phyloP scores from a whole-genome alignment of 2,797 vertebrate genomes.

The Luscinia megarhynchos region DNA sequence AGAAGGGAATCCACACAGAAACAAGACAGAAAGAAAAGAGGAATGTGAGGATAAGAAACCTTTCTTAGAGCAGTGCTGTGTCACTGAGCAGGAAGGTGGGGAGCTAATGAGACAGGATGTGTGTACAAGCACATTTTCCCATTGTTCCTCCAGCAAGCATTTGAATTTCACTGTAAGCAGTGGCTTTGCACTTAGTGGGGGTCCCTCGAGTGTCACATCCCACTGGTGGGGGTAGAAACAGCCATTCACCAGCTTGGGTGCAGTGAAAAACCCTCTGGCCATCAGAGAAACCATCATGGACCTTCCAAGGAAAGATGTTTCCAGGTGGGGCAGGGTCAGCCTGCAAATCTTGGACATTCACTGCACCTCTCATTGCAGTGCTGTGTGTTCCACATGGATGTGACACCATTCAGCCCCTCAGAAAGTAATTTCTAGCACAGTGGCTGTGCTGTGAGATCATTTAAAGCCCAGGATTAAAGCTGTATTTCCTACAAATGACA shows the following conservation, averaged over 20 bases:
- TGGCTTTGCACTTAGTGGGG: not conserved
- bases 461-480: not conserved
- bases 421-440: not conserved
- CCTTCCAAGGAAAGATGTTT: not conserved
- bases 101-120: not conserved
- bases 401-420: not conserved
- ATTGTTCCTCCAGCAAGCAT: not conserved
- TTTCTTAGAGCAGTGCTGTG: not conserved
- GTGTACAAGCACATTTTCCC: not conserved
- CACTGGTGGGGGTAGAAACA: not conserved
- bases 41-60: not conserved
- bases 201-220: not conserved
- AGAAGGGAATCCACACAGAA: not conserved
- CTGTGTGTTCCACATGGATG: not conserved
- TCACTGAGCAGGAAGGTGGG: not conserved
- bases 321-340: accelerated
- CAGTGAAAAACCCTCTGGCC: not conserved
- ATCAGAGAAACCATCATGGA: not conserved
- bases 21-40: not conserved
- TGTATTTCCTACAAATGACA: not conserved
- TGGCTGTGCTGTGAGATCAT: not conserved
- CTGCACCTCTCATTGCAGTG: not conserved
- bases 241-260: accelerated
- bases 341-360: not conserved
- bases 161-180: not conserved